Conservation (phyloP, 2,797 vertebrate species). For the Emys orbicularis region DNA sequence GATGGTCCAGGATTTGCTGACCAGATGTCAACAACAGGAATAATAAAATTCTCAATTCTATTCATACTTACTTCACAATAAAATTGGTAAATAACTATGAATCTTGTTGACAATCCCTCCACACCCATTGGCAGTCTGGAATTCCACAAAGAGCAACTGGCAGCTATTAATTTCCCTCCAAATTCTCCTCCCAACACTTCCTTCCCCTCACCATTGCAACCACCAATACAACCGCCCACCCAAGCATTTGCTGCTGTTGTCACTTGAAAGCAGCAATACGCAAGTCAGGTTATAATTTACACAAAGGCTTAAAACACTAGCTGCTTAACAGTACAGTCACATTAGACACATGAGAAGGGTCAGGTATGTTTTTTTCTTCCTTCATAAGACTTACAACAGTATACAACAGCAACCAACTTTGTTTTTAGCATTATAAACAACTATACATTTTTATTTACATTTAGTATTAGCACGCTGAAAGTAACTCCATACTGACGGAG, state of each 20-base stretch:
- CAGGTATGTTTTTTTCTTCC: not conserved
- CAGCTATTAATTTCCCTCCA: not conserved
- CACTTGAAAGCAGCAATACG: not conserved
- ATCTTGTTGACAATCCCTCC: not conserved
- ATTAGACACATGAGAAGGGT: rapidly evolving
- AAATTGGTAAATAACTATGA: not conserved
- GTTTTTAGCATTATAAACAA: not conserved
- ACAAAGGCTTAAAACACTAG: not conserved
- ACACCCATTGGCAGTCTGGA: not conserved
- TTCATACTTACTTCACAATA: not conserved
- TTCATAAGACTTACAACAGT: conserved; percentile 17
- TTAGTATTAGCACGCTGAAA: not conserved
- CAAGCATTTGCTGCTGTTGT: not conserved
- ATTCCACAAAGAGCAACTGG: not conserved
- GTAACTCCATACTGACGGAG: not conserved
- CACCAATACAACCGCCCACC: not conserved
- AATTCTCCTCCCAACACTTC: not conserved
- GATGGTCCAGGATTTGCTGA: not conserved
- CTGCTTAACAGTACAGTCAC: not conserved
- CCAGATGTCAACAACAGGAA: rapidly evolving
- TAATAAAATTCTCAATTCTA: not conserved
- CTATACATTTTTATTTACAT: not conserved
- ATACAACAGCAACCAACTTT: not conserved
- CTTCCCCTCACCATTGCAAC: not conserved
- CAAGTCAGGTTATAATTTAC: not conserved